These are phyloP conservation scores for Odontomachus brunneus DNA, from an alignment of 1,140 invertebrate genomes.

Conservation along the genomic window DNA sequence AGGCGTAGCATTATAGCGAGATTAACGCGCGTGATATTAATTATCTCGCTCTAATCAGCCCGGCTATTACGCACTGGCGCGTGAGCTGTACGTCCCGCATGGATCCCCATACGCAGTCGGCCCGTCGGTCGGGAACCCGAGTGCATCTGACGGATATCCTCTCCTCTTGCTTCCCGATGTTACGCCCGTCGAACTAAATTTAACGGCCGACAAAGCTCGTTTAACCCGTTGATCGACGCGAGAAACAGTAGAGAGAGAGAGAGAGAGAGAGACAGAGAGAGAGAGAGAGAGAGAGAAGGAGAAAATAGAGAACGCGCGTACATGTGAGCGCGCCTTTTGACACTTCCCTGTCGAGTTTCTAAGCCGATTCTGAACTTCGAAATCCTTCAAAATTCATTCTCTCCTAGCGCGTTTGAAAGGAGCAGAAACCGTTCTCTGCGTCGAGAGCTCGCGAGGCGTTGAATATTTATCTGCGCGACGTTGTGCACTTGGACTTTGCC, in stretches of 20 bases:
- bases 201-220: background rate
- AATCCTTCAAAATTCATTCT: background rate
- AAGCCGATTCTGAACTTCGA: background rate
- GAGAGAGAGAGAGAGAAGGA: too few relatives aligned
- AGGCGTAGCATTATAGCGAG: constrained; percentile 45
- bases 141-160: constrained; percentile 5
- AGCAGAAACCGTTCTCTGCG: background rate
- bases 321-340: background rate
- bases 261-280: too few relatives aligned
- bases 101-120: too few relatives aligned
- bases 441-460: background rate
- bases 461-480: background rate
- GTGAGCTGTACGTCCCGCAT: too few relatives aligned
- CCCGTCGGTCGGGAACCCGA: too few relatives aligned
- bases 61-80: constrained; percentile 52
- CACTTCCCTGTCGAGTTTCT: background rate
- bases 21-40: constrained; percentile 69
- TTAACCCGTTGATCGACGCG: background rate
- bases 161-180: background rate
- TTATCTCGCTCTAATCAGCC: constrained; percentile 66
- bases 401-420: background rate
- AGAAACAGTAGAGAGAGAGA: too few relatives aligned
- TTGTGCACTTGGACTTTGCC: background rate
- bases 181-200: background rate
- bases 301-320: too few relatives aligned